Evolutionary conservation across 2,888 invertebrate genomes (phyloP).

Genomic region (Julus scandinavius): DNA sequence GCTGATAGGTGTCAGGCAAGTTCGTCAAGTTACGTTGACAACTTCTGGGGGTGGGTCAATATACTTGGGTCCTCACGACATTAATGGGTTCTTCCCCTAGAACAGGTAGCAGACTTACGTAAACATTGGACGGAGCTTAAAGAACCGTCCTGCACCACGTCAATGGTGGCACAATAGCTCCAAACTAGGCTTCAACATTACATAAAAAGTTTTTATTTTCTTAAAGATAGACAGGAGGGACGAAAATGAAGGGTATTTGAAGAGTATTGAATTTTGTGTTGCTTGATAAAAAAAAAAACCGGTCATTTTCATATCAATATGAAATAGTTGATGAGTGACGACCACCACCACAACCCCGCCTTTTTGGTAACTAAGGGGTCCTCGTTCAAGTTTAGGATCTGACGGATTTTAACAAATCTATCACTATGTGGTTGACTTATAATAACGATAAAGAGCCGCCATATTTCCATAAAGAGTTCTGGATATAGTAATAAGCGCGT

Average conservation of each 20-base stretch:
- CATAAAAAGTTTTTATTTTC: conserved; percentile 12
- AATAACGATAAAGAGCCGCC: neutral
- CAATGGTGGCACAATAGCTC: conserved; percentile 7
- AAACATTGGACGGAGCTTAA: conserved; percentile 27
- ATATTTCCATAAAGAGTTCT: conserved; percentile 13
- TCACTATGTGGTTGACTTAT: conserved; percentile 29
- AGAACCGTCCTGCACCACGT: conserved; percentile 34
- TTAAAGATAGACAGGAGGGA: conserved; percentile 39
- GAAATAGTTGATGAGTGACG: conserved; percentile 38
- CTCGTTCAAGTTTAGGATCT: neutral
- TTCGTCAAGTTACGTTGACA: conserved; percentile 26
- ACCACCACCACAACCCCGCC: conserved; percentile 32
- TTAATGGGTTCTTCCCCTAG: conserved; percentile 38
- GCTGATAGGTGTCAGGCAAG: conserved; percentile 34
- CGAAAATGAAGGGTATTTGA: conserved; percentile 31
- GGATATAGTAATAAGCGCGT: conserved; percentile 27
- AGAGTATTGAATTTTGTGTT: conserved; percentile 11
- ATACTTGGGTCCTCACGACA: neutral
- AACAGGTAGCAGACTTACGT: conserved; percentile 42
- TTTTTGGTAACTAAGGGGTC: neutral
- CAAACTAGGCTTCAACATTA: conserved; percentile 34
- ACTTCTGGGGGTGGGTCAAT: conserved; percentile 34
- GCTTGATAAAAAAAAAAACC: neutral
- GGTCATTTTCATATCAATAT: conserved; percentile 11
- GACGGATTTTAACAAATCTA: conserved; percentile 12